Percentiles rank a stretch among this genome's conserved stretches.
phyloP scores from a whole-genome alignment of 2,113 vertebrate species.

The Rhipidura dahli region DNA sequence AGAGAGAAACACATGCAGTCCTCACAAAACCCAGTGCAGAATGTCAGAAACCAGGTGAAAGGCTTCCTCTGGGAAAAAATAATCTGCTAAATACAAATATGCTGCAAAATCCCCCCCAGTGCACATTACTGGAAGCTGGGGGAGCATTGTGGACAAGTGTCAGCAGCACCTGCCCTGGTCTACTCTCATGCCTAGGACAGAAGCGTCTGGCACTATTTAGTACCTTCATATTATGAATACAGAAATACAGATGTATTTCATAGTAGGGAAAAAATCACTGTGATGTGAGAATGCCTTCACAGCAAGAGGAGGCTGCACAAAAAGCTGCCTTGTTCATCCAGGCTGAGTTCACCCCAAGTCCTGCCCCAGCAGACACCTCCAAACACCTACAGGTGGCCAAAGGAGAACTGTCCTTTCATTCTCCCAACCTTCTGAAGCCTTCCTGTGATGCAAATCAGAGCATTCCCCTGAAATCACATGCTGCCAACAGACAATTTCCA shows the following conservation, averaged over 20 bases:
- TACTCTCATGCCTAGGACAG: not conserved
- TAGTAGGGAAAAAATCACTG: too few relatives aligned
- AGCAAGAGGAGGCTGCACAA: not conserved
- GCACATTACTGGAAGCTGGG: not conserved
- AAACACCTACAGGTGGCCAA: not conserved
- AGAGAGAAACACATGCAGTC: not conserved
- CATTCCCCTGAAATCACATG: not conserved
- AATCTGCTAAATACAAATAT: not conserved
- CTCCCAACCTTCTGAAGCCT: not conserved
- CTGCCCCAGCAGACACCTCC: not conserved
- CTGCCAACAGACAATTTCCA: not conserved
- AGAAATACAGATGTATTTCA: not conserved
- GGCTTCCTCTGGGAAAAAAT: not conserved
- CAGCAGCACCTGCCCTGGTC: not conserved
- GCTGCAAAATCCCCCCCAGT: not conserved
- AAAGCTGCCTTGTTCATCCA: not conserved
- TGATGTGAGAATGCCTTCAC: fast-evolving
- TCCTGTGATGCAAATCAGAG: not conserved
- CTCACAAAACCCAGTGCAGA: not conserved
- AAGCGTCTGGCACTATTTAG: not conserved
- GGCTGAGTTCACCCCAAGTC: not conserved
- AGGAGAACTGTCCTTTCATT: not conserved
- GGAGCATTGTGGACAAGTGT: not conserved
- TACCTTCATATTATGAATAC: not conserved
- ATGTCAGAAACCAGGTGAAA: not conserved